Percentiles rank a stretch among this genome's conserved stretches.
Evolutionary conservation across 2,797 vertebrate genomes (phyloP).

Genomic region (Pipistrellus pipistrellus): DNA sequence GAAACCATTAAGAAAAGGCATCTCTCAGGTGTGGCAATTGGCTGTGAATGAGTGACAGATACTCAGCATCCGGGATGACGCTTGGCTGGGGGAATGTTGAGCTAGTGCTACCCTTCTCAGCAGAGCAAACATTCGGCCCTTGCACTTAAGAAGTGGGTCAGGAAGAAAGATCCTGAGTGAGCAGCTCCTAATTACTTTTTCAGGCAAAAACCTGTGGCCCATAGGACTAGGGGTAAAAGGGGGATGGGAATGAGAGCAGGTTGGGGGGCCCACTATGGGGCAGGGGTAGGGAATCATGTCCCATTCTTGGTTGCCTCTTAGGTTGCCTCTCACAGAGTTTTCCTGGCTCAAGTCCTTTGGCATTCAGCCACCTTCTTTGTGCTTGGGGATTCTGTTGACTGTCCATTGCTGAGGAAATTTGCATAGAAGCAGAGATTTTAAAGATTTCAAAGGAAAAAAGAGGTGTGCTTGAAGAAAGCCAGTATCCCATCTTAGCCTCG

Average conservation of each 20-base stretch:
- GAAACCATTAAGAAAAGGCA: constrained; percentile 80
- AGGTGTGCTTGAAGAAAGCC: not conserved
- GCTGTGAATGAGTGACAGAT: constrained; percentile 68
- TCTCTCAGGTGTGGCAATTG: constrained; percentile 80
- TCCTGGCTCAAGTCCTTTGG: constrained; percentile 60
- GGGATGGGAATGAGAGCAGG: constrained; percentile 61
- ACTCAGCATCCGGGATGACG: constrained; percentile 77
- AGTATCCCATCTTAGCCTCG: not conserved
- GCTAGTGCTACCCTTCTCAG: constrained; percentile 80
- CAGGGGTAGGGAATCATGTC: constrained; percentile 55
- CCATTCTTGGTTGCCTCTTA: constrained; percentile 63
- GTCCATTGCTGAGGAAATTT: not conserved
- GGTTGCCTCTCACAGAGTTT: constrained; percentile 48
- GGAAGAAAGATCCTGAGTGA: constrained; percentile 83
- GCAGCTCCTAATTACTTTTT: constrained; percentile 86
- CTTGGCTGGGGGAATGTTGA: constrained; percentile 72
- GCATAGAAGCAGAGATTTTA: constrained; percentile 13
- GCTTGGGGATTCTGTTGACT: not conserved
- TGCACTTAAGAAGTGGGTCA: constrained; percentile 85
- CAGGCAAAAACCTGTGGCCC: constrained; percentile 70
- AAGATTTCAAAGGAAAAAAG: constrained; percentile 9
- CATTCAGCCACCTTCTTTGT: constrained; percentile 30
- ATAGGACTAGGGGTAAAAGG: constrained; percentile 75
- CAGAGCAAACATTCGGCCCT: constrained; percentile 70
- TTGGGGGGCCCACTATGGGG: not conserved